Percentiles rank a stretch among this genome's conserved stretches.
These are phyloP conservation scores for Loriculus beryllinus DNA, from an alignment of 2,797 vertebrate genomes.

Conservation along the genomic window DNA sequence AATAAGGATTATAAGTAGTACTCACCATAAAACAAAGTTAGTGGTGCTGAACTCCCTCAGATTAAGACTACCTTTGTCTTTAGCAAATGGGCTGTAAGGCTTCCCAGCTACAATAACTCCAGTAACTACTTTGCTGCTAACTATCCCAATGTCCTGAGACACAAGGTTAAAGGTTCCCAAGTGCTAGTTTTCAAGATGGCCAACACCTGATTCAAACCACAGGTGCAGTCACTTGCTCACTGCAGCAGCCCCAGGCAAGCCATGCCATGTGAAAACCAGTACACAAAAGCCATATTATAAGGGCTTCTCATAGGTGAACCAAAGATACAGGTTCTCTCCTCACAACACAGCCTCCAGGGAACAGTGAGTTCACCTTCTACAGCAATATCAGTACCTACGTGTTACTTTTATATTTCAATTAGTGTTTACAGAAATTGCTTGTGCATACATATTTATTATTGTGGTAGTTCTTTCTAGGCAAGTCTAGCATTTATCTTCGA, in stretches of 20 bases:
- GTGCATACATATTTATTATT: background rate
- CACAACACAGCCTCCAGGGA: background rate
- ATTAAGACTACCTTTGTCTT: background rate
- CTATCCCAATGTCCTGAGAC: accelerated
- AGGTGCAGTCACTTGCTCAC: background rate
- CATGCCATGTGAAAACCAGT: background rate
- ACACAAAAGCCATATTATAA: background rate
- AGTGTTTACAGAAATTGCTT: constrained; percentile 7
- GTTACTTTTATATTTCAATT: background rate
- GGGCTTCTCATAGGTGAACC: background rate
- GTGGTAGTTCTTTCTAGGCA: constrained; percentile 1
- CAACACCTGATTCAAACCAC: background rate
- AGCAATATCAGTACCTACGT: background rate
- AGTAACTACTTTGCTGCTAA: background rate
- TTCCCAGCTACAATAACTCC: background rate
- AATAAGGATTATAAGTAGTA: background rate
- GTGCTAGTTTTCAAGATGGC: background rate
- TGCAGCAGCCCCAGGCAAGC: background rate
- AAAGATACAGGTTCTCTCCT: background rate
- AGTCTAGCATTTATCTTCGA: background rate
- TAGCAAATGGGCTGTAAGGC: accelerated
- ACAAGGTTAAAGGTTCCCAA: no score
- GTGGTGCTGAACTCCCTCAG: accelerated
- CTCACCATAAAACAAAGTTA: background rate
- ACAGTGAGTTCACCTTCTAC: background rate